Base-by-base conservation (phyloP, 2,113 vertebrate species). In the Taurulus bubalis region DNA sequence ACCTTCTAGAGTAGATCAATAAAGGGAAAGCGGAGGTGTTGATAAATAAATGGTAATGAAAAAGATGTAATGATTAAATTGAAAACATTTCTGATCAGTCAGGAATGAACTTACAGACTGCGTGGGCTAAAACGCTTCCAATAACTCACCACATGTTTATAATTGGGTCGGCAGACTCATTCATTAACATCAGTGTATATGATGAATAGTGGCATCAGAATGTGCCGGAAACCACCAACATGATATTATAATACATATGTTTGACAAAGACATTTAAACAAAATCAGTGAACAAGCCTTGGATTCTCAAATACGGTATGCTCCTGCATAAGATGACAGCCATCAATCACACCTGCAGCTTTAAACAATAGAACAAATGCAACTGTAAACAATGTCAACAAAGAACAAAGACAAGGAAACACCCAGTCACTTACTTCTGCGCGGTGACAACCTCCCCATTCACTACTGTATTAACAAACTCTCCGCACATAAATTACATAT, bases 401-500 rank as follows among this genome's bases (percentile, higher is more conserved):
- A 53, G 1, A 60, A 11, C 2, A 24, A 26, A 47, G 7, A 18
- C 56, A 67, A 71, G 24, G 2, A 63, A 51, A 58, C 53, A 56
- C n/a, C 10, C n/a, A 55, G n/a, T 26, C 18, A 30, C 8, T 49
- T 51, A 65, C 38, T 32, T 36, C 15, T 42, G 32, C 34, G 15
- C 24, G 16, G 12, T 49, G 6, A 74, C 40, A 64, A n/a, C 34
- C 9, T 80, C 20, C 1, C 20, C 63, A 28, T 68, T 66, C 49
- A 72, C 71, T 18, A 56, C 58, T 30, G 28, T 32, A 70, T 65
- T 12, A 73, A 68, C n/a, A 55, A 80, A 83, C 69, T 59, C 47
- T 45, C 58, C 58, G 56, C 49, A 53, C 59, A 77, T 83, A 51
- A 87, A 79, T 82, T 82, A 78, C 75, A 71, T n/a, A 65, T 36